Percentiles rank a stretch among this genome's conserved stretches.
Conservation (phyloP, 2,113 vertebrate species). For the Cyprinodon brontotheroides region DNA sequence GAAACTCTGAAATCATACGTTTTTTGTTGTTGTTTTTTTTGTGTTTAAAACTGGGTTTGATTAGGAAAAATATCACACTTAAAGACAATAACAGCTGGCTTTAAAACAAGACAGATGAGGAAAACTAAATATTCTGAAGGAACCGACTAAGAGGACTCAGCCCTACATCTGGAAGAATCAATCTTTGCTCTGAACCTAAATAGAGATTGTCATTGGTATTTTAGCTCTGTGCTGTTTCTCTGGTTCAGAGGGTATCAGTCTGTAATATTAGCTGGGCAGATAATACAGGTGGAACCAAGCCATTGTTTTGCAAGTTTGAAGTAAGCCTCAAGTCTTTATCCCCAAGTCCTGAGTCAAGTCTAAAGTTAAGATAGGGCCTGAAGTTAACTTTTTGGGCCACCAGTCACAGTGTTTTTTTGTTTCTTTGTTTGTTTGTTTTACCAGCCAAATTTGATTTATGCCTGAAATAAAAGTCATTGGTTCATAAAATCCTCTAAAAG, state of each 20-base stretch:
- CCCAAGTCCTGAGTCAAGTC: no score
- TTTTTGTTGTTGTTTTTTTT: no score
- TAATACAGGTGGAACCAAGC: background rate
- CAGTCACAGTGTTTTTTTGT: no score
- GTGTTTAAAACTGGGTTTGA: no score
- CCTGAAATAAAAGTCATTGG: no score
- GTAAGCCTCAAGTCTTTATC: no score
- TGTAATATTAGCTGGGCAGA: background rate
- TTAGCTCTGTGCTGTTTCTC: conserved; percentile 21
- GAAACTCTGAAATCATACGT: background rate
- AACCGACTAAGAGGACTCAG: background rate
- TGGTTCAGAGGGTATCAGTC: conserved; percentile 2
- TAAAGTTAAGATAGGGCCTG: no score
- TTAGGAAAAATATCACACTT: background rate
- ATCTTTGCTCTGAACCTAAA: conserved; percentile 24
- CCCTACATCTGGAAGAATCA: conserved; percentile 13
- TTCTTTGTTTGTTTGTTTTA: no score
- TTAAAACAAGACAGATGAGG: background rate
- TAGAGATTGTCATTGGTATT: conserved; percentile 40
- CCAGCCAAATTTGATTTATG: no score
- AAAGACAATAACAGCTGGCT: background rate
- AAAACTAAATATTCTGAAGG: background rate
- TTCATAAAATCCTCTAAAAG: no score
- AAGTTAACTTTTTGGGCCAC: no score
- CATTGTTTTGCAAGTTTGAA: no score